A percentile compares a stretch with the other conserved stretches of the same genome.
These are phyloP conservation scores for Oreotrochilus melanogaster DNA, from an alignment of 2,113 vertebrate genomes.

Conservation along the genomic window DNA sequence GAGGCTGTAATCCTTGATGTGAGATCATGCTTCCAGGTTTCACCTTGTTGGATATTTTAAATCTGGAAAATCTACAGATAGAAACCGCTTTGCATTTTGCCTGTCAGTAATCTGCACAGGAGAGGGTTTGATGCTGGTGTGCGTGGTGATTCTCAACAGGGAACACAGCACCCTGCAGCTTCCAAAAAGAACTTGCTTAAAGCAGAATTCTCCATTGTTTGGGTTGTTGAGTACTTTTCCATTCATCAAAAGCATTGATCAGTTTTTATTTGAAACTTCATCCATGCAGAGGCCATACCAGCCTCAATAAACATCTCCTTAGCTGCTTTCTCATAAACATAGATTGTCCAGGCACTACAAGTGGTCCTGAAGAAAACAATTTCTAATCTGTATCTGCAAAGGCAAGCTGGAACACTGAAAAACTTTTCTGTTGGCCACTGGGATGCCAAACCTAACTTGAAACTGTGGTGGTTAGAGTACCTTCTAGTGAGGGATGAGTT, in stretches of 20 bases:
- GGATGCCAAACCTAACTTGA: neutral
- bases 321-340: neutral
- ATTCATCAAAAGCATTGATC: slow-evolving; percentile 40
- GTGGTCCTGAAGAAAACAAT: neutral
- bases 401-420: neutral
- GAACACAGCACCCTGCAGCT: neutral
- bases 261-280: slow-evolving; percentile 51
- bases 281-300: neutral
- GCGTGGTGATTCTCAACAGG: neutral
- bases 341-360: neutral
- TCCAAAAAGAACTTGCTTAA: neutral
- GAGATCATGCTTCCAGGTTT: neutral
- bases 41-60: neutral
- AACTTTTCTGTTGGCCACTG: neutral
- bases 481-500: neutral
- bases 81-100: neutral
- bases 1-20: neutral
- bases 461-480: neutral
- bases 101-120: neutral
- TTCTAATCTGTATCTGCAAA: neutral
- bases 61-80: neutral
- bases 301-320: slow-evolving; percentile 8
- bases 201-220: neutral
- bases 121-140: neutral
- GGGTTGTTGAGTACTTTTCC: slow-evolving; percentile 27